A percentile compares a stretch with the other conserved stretches of the same genome.
phyloP scores from a whole-genome alignment of 2,888 invertebrate genomes.

The Ophioninae sp. region DNA sequence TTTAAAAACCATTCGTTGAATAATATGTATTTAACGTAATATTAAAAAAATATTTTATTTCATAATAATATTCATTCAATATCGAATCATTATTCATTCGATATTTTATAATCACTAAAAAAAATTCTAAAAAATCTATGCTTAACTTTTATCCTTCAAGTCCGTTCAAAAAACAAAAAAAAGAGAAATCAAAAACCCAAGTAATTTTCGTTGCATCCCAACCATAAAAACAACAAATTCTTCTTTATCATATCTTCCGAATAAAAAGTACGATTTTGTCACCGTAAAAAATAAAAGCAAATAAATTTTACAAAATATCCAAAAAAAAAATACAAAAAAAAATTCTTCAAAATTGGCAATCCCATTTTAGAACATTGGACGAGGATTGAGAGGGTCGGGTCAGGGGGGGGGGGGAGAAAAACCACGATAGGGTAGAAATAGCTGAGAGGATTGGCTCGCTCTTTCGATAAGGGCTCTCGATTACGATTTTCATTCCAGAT shows the following conservation, averaged over 20 bases:
- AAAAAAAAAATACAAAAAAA: constrained; percentile 6
- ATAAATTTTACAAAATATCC: too few relatives aligned
- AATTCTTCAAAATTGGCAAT: constrained; percentile 20
- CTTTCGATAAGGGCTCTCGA: constrained; percentile 65
- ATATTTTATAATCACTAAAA: too few relatives aligned
- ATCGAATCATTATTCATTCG: too few relatives aligned
- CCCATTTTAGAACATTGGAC: neutral
- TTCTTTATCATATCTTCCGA: neutral
- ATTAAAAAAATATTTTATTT: too few relatives aligned
- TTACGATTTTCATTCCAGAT: constrained; percentile 69
- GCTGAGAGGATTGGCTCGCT: constrained; percentile 41
- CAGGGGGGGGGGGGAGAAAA: neutral
- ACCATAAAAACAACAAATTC: neutral
- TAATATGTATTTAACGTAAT: too few relatives aligned
- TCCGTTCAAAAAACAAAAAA: too few relatives aligned
- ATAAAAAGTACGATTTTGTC: neutral
- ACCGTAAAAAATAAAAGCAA: constrained; percentile 13
- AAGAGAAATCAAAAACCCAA: too few relatives aligned
- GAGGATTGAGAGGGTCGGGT: neutral
- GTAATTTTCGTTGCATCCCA: too few relatives aligned
- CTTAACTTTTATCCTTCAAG: too few relatives aligned
- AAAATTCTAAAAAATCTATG: too few relatives aligned
- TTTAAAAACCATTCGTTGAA: too few relatives aligned
- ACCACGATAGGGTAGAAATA: constrained; percentile 35
- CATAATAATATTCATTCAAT: too few relatives aligned